Percentiles rank a stretch among this genome's conserved stretches.
Conservation (phyloP, 2,797 vertebrate species). For the Silurus lanzhouensis region DNA sequence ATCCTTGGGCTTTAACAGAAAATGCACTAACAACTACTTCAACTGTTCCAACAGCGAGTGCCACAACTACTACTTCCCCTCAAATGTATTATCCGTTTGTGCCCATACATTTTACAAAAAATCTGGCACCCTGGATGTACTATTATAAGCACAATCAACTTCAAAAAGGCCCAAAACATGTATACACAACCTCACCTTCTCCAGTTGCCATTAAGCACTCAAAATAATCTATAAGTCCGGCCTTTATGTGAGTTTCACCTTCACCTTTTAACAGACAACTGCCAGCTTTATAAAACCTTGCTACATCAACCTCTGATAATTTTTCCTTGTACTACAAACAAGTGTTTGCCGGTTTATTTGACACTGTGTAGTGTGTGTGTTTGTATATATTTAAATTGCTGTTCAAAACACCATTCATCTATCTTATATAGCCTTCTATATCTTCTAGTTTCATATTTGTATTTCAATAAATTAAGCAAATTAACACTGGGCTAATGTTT, state of each 20-base stretch:
- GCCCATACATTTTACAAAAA: neutral
- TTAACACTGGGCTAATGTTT: neutral
- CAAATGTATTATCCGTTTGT: neutral
- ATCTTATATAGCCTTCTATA: neutral
- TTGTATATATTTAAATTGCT: neutral
- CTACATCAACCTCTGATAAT: neutral
- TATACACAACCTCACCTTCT: neutral
- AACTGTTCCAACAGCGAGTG: neutral
- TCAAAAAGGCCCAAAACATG: neutral
- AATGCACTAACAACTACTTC: neutral
- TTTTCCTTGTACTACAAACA: neutral
- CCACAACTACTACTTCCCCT: neutral
- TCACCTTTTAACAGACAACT: neutral
- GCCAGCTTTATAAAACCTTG: neutral
- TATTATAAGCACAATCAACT: neutral
- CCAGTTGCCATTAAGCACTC: neutral
- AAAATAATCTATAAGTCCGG: neutral
- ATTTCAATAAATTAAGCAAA: neutral
- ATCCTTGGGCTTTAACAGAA: neutral
- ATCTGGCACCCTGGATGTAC: neutral
- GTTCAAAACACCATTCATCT: neutral
- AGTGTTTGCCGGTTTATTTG: neutral
- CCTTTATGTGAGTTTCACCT: neutral
- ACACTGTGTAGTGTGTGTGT: neutral
- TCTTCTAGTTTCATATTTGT: neutral